Evolutionary conservation across 2,888 invertebrate species (phyloP), one percentile per base, ranked within the genome.

Genomic region (Tenthredo amoena): DNA sequence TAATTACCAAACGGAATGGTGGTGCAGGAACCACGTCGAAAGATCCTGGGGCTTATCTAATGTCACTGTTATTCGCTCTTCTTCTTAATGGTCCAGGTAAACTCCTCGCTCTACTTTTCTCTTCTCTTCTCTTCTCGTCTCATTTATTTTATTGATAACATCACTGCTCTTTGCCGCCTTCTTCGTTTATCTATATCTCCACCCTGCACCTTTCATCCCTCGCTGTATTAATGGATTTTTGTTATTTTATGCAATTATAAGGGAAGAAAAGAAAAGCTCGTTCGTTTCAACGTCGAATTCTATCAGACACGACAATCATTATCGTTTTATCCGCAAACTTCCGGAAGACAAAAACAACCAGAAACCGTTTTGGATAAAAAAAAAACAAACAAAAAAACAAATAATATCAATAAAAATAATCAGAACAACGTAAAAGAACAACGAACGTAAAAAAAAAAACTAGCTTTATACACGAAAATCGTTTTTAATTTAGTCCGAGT

Each of bases 131-230:
- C 31, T 4, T 15, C 5, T 79, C n/a, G 79, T 58, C 34, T 58
- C 81, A 81, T 81, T 81, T 81, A 81, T 81, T 81, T 81, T 21
- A 81, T 62, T 81, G 81, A 81, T 81, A 81, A 81, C 58, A 31
- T 62, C 81, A 40, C 58, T 18, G 50, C 58, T 12, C 21, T n/a
- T 81, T 62, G 15, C 18, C 31, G 18, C 55, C 5, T 18, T 71
- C 37, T 9, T 62, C 9, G 4, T 21, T n/a, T 7, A 37, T 40
- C 58, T 77, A 26, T 55, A 55, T 55, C 18, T 15, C 18, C 34
- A 18, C 55, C 31, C 55, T 18, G 18, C 0, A 1, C 50, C 4
- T n/a, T 50, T 18, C 31, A 47, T 76, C 12, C 21, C 5, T 2
- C 6, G n/a, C 7, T 34, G n/a, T 37, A 34, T 43, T 21, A 74